Conservation (phyloP, 1,140 invertebrate genomes). For the Aphelenchoides avenae region DNA sequence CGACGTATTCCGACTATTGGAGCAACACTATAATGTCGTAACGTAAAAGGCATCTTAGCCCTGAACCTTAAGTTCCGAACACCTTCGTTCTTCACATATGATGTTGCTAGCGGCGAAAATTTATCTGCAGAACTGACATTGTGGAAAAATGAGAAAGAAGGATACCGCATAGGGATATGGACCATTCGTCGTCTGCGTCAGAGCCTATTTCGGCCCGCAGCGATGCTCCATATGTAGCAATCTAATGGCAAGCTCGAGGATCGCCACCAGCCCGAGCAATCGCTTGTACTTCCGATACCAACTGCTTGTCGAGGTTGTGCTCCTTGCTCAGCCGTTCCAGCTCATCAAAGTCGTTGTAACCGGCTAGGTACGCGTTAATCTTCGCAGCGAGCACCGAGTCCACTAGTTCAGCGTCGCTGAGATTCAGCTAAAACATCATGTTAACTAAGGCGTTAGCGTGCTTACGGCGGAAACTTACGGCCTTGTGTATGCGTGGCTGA, state of each 20-base stretch:
- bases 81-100: too few relatives aligned
- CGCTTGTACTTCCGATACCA: slow-evolving; percentile 37
- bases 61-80: too few relatives aligned
- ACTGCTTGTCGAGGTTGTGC: slow-evolving; percentile 33
- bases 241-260: slow-evolving; percentile 49
- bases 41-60: too few relatives aligned
- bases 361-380: slow-evolving; percentile 50
- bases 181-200: too few relatives aligned
- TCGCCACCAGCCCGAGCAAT: slow-evolving; percentile 54
- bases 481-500: slow-evolving; percentile 43
- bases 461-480: slow-evolving; percentile 18
- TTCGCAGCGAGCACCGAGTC: slow-evolving; percentile 48
- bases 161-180: too few relatives aligned
- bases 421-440: slow-evolving; percentile 35
- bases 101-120: too few relatives aligned
- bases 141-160: too few relatives aligned
- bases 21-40: too few relatives aligned
- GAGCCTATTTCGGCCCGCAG: too few relatives aligned
- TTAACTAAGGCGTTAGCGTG: slow-evolving; percentile 2
- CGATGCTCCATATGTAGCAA: neutral
- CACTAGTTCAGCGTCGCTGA: slow-evolving; percentile 48
- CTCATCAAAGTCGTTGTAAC: slow-evolving; percentile 43
- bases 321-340: slow-evolving; percentile 43
- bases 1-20: too few relatives aligned
- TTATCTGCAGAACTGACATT: too few relatives aligned